phyloP scores from a whole-genome alignment of 1,140 invertebrate species.

The Tetranychus urticae region DNA sequence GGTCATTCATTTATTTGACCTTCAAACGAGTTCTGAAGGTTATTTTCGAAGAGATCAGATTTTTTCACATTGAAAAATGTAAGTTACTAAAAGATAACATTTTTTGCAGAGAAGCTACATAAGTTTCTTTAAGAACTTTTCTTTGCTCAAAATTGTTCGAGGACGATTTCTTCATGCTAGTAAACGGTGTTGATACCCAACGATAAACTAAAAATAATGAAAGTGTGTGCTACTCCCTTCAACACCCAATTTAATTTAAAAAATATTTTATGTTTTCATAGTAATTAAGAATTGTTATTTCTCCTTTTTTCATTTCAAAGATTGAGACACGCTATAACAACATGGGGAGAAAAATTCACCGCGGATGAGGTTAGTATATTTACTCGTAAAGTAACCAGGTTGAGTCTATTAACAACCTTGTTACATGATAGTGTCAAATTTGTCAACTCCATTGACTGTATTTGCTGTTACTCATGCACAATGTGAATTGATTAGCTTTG shows the following conservation, averaged over 20 bases:
- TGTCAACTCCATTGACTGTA: background rate
- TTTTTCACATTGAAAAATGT: too few relatives aligned
- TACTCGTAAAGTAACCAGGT: background rate
- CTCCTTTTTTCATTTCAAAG: background rate
- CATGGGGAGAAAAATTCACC: constrained; percentile 27
- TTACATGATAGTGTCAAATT: background rate
- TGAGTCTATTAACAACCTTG: background rate
- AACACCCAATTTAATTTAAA: too few relatives aligned
- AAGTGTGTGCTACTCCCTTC: too few relatives aligned
- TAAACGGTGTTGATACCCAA: background rate
- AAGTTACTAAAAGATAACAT: too few relatives aligned
- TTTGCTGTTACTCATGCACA: background rate
- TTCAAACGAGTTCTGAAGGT: too few relatives aligned
- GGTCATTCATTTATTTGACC: too few relatives aligned
- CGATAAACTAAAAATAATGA: background rate
- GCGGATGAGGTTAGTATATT: constrained; percentile 20
- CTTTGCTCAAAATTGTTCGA: background rate
- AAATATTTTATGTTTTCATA: constrained; percentile 2
- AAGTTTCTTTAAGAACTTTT: constrained; percentile 14
- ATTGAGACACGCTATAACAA: constrained; percentile 23
- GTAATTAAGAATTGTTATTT: constrained; percentile 14
- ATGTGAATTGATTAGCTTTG: too few relatives aligned
- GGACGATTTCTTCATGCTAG: too few relatives aligned
- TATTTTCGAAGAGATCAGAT: too few relatives aligned
- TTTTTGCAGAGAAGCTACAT: constrained; percentile 24